Evolutionary conservation across 1,140 invertebrate genomes (phyloP).

Genomic region (Lanistes nyassanus): DNA sequence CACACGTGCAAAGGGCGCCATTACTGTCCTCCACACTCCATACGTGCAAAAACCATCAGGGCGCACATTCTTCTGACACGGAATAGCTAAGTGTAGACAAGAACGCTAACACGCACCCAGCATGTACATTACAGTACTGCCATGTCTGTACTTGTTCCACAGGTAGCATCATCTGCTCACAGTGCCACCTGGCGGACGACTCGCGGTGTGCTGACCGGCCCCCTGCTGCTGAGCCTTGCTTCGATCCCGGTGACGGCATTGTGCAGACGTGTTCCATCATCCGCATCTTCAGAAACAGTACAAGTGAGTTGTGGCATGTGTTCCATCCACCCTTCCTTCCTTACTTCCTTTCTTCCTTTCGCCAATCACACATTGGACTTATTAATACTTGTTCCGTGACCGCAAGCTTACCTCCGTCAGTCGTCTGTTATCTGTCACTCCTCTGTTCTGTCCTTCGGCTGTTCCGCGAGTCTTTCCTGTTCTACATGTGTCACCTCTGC

Average conservation of each 20-base stretch:
- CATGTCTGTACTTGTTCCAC: background rate
- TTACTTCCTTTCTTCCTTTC: background rate
- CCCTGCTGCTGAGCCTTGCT: constrained; percentile 9
- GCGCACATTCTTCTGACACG: no score
- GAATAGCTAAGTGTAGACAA: no score
- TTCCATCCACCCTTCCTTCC: background rate
- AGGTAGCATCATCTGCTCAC: constrained; percentile 18
- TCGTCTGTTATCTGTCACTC: background rate
- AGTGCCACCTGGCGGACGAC: constrained; percentile 7
- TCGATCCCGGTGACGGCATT: constrained; percentile 17
- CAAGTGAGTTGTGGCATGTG: background rate
- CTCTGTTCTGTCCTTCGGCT: background rate
- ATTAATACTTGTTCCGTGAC: no score
- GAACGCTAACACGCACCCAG: background rate
- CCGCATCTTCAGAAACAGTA: background rate
- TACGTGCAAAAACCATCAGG: background rate
- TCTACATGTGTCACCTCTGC: no score
- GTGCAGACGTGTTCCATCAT: constrained; percentile 17
- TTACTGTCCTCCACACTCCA: background rate
- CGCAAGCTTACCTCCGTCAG: background rate
- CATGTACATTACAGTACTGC: background rate
- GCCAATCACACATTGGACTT: no score
- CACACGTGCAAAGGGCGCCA: background rate
- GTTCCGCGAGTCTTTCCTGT: background rate
- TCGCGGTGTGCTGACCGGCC: constrained; percentile 10